phyloP scores from a whole-genome alignment of 2,113 vertebrate species.

The Cnemophilus loriae region DNA sequence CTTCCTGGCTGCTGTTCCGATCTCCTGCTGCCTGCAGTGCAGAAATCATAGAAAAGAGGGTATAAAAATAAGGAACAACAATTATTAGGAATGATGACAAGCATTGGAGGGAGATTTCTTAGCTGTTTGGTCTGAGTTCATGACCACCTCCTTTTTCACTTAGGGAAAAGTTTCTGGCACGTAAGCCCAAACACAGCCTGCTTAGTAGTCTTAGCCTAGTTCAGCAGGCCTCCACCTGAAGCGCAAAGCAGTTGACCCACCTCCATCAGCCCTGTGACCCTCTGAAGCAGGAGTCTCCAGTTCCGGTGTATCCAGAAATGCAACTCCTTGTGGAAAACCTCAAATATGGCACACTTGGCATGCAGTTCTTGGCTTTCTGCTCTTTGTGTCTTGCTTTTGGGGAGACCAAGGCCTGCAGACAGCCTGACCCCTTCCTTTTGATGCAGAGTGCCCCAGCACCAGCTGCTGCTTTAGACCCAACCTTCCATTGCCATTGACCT shows the following conservation, averaged over 20 bases:
- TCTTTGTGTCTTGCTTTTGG: not conserved
- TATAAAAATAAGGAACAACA: not conserved
- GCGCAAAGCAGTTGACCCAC: not conserved
- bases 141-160: not conserved
- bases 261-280: not conserved
- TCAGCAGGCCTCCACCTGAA: not conserved
- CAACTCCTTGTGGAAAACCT: not conserved
- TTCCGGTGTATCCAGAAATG: not conserved
- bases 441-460: not conserved
- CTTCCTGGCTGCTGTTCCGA: not conserved
- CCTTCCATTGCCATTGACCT: not conserved
- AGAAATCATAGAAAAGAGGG: not conserved
- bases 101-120: not conserved
- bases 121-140: not conserved
- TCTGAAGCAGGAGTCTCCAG: not conserved
- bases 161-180: not conserved
- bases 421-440: not conserved
- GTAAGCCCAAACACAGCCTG: not conserved
- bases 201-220: not conserved
- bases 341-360: accelerated
- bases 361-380: not conserved
- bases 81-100: not conserved
- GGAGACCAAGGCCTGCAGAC: not conserved
- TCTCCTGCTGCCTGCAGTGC: not conserved
- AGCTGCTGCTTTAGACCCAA: not conserved